Conservation (phyloP, 2,113 vertebrate genomes). For the Dendrocopos noguchii region DNA sequence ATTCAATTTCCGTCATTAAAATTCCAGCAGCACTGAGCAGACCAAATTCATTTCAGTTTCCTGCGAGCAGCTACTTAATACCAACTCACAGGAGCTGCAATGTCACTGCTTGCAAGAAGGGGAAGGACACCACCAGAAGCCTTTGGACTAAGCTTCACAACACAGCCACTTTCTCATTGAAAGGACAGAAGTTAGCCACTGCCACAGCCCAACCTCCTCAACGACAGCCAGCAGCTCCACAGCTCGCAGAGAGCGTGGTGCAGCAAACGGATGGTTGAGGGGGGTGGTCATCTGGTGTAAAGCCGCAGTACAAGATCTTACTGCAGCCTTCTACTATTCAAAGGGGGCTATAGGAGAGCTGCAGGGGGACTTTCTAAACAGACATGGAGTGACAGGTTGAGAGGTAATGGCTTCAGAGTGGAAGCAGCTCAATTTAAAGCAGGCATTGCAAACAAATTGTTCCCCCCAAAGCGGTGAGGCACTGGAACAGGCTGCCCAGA, state of each 20-base stretch:
- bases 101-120: neutral
- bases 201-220: neutral
- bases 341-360: no score
- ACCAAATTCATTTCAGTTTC: conserved; percentile 24
- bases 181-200: neutral
- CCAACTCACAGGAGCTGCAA: neutral
- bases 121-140: neutral
- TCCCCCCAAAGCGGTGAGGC: no score
- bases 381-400: no score
- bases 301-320: neutral
- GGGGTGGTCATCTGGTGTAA: neutral
- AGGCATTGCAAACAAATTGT: no score
- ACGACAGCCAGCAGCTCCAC: neutral
- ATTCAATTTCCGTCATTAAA: conserved; percentile 22
- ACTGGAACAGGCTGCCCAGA: no score
- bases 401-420: no score
- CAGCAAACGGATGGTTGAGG: neutral
- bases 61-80: conserved; percentile 17
- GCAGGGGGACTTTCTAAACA: no score
- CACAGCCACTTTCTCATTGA: neutral
- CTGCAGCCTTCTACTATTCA: no score
- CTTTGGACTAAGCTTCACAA: neutral
- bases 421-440: no score
- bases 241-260: neutral
- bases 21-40: neutral